Conservation (phyloP, 2,113 vertebrate species). For the Agapornis roseicollis region DNA sequence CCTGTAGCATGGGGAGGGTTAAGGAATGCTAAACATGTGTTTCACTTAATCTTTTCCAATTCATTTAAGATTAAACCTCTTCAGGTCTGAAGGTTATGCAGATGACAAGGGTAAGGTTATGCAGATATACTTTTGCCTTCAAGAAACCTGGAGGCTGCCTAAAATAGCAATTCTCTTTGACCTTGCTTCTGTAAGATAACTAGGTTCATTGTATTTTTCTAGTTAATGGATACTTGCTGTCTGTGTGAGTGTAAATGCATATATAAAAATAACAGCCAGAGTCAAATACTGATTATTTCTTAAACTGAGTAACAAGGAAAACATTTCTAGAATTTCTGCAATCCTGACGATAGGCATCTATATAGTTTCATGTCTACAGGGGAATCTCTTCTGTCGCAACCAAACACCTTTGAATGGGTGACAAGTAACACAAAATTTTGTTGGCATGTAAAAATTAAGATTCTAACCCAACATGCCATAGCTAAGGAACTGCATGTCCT, state of each 20-base stretch:
- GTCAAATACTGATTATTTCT: neutral
- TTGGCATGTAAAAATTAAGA: neutral
- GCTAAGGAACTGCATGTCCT: neutral
- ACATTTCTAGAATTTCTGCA: neutral
- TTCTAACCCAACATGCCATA: neutral
- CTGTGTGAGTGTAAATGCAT: neutral
- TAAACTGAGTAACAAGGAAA: neutral
- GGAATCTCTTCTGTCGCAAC: neutral
- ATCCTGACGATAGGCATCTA: neutral
- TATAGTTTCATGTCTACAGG: neutral
- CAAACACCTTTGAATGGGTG: neutral
- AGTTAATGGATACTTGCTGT: neutral
- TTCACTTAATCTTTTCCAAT: constrained; percentile 11
- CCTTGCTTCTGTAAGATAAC: neutral
- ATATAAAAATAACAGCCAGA: neutral
- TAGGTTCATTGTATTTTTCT: neutral
- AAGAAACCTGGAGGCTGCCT: neutral
- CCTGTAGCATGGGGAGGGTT: neutral
- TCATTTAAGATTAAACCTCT: neutral
- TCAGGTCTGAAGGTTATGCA: constrained; percentile 7
- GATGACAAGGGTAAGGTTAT: constrained; percentile 11
- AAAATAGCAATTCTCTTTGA: neutral
- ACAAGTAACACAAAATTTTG: neutral
- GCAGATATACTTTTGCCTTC: neutral
- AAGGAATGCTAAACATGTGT: neutral